Conservation (phyloP, 2,113 vertebrate genomes). For the Cettia cetti region DNA sequence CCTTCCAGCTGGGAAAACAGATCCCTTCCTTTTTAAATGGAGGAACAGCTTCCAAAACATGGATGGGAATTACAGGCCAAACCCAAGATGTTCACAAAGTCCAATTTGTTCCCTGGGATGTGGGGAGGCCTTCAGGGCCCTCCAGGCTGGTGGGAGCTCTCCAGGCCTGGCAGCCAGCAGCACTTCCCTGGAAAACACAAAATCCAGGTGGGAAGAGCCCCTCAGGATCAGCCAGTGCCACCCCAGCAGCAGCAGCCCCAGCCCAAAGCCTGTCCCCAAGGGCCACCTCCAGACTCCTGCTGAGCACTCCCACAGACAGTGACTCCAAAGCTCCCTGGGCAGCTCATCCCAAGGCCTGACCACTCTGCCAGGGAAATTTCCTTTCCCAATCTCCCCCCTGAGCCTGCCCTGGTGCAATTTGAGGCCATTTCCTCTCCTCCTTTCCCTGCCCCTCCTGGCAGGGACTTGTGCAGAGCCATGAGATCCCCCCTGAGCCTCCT, state of each 20-base stretch:
- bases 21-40: neutral
- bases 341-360: neutral
- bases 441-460: no score
- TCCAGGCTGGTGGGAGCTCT: fast-evolving
- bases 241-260: neutral
- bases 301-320: neutral
- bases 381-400: neutral
- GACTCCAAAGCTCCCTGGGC: neutral
- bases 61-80: neutral
- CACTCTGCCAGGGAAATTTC: neutral
- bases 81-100: neutral
- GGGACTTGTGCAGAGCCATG: no score
- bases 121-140: neutral
- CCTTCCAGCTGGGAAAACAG: neutral
- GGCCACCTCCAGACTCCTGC: neutral
- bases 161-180: neutral
- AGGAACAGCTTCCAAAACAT: neutral
- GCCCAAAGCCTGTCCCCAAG: neutral
- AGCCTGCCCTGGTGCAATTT: neutral
- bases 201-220: neutral
- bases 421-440: neutral
- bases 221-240: fast-evolving
- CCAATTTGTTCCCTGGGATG: fast-evolving
- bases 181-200: neutral
- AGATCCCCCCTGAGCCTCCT: neutral